Conservation (phyloP, 2,888 invertebrate species). For the Lasioglossum vierecki region DNA sequence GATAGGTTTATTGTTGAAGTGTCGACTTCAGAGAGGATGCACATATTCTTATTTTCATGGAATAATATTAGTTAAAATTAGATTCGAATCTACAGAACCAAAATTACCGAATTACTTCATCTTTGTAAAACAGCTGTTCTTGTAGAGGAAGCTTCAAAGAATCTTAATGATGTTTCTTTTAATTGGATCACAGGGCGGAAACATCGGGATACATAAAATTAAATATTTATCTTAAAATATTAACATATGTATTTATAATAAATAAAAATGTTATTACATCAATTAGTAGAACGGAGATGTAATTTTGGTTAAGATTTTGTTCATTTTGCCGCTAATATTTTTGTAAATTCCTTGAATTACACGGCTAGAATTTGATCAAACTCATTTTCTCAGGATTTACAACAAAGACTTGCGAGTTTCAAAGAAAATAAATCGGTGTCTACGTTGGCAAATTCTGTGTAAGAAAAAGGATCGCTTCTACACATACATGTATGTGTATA, state of each 20-base stretch:
- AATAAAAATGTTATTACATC: neutral
- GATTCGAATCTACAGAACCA: no score
- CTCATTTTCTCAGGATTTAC: neutral
- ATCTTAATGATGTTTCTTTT: neutral
- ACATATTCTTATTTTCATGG: no score
- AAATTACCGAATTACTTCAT: no score
- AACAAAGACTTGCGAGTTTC: neutral
- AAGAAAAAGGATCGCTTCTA: neutral
- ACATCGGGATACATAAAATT: neutral
- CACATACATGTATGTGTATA: neutral
- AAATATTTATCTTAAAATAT: neutral
- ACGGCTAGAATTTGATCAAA: neutral
- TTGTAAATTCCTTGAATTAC: neutral
- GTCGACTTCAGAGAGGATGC: no score
- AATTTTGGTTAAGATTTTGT: neutral
- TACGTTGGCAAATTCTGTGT: neutral
- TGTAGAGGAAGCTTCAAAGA: neutral
- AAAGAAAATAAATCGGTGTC: neutral
- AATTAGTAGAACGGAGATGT: neutral
- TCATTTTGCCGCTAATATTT: neutral
- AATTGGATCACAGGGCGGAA: neutral
- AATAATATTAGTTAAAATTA: no score
- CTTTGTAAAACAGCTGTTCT: no score
- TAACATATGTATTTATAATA: neutral
- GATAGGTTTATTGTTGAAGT: no score